Evolutionary conservation across 2,113 vertebrate species (phyloP), one percentile per base, ranked within the genome.

Genomic region (Haemorhous mexicanus): DNA sequence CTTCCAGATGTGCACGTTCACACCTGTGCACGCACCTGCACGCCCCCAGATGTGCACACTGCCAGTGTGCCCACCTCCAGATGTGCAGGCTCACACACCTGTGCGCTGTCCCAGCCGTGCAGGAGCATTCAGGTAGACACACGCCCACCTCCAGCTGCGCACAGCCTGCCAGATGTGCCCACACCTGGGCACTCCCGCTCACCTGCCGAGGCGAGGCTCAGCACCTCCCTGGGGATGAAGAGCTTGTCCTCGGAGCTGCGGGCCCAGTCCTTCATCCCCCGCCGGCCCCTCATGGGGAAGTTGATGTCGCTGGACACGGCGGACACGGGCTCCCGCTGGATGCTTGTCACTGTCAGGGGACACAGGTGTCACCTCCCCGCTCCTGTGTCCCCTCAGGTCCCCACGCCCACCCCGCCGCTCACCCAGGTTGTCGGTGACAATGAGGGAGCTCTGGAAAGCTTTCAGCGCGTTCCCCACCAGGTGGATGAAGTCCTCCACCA

Each of bases 211-310:
- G 99, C 97, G 56, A 98, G 98, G 94, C 98, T 99, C 94, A 99
- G 99, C 96, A 99, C 99, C 96, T 99, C 99, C 98, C 99, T 98
- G 72, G 99, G 99, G 94, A 99, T 98, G 98, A 98, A 99, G 95
- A 99, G 99, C 67, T 99, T 99, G 97, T 99, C 99, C 94, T 99
- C 99, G 0, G 99, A 99, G 93, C 98, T 99, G 76, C 99, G 98
- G 21, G 99, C 99, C 99, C 99, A 99, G 96, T 99, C 99, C 96
- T 99, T 99, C 99, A 99, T 99, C 67, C 99, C 99, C 96, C 99
- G 97, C 28, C 99, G 98, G 22, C 99, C 99, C 92, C 98, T 98
- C 99, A 99, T 99, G 69, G 99, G 99, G 95, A 99, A 99, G 86
- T 99, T 99, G 97, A 99, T 99, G 96, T 99, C 99, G 4, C 99